A percentile compares a stretch with the other conserved stretches of the same genome.
Evolutionary conservation across 2,797 vertebrate species (phyloP).

Genomic region (Sparidentex hasta): DNA sequence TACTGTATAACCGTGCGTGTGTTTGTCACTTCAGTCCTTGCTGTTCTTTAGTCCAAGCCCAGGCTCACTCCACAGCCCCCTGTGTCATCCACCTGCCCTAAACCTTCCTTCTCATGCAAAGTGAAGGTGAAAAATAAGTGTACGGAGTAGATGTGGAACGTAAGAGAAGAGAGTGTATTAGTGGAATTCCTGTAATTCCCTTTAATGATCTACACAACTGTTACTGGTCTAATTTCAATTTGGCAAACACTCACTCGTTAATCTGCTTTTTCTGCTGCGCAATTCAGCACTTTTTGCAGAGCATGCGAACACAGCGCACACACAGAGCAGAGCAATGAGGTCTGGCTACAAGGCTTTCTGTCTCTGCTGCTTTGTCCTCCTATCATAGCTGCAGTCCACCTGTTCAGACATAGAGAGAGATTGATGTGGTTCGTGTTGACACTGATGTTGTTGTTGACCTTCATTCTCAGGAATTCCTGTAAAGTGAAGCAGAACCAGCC

Average conservation of each 20-base stretch:
- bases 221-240: conserved; percentile 47
- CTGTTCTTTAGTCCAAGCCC: conserved; percentile 17
- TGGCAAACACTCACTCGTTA: conserved; percentile 46
- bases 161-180: conserved; percentile 9
- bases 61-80: conserved; percentile 11
- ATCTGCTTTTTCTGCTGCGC: conserved; percentile 59
- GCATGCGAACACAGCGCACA: conserved; percentile 41
- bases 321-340: conserved; percentile 53
- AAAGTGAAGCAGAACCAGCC: conserved; percentile 88
- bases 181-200: conserved; percentile 41
- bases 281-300: conserved; percentile 56
- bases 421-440: conserved; percentile 37
- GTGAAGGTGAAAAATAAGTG: not conserved
- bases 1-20: conserved; percentile 76
- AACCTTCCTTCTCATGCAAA: conserved; percentile 12
- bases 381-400: conserved; percentile 59
- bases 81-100: conserved; percentile 20
- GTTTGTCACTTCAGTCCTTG: conserved; percentile 36
- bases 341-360: conserved; percentile 43
- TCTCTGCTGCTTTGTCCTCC: conserved; percentile 52
- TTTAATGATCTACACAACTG: conserved; percentile 30
- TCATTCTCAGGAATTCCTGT: conserved; percentile 88
- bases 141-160: conserved; percentile 24
- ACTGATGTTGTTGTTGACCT: conserved; percentile 33
- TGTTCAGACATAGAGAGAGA: conserved; percentile 14